A percentile compares a stretch with the other conserved stretches of the same genome.
Evolutionary conservation across 2,113 vertebrate species (phyloP).

Genomic region (Heptranchias perlo): DNA sequence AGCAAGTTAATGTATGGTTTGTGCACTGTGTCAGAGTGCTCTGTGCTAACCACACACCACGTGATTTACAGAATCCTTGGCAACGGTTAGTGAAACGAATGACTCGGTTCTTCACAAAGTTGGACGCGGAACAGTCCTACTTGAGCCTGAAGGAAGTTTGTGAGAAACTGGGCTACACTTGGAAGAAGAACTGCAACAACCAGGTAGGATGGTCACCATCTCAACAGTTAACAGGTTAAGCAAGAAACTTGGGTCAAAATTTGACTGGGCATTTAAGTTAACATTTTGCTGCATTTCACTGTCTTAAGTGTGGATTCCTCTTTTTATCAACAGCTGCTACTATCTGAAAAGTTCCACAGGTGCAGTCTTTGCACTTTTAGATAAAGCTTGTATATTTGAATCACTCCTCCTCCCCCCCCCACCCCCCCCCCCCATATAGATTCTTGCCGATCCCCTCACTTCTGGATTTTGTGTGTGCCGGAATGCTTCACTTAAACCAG

Average conservation of each 20-base stretch:
- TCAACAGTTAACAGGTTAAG: neutral
- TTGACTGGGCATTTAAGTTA: neutral
- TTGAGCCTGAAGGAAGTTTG: conserved; percentile 71
- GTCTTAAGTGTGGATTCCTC: neutral
- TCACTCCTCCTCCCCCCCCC: too few relatives aligned
- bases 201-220: conserved; percentile 57
- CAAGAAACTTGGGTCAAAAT: neutral
- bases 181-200: conserved; percentile 79
- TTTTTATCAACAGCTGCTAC: too few relatives aligned
- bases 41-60: neutral
- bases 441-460: too few relatives aligned
- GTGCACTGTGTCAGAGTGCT: neutral
- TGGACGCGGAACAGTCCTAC: conserved; percentile 70
- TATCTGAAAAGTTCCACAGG: too few relatives aligned
- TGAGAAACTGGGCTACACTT: conserved; percentile 71
- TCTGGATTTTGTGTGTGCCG: too few relatives aligned
- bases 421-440: too few relatives aligned
- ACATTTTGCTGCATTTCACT: neutral
- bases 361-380: too few relatives aligned
- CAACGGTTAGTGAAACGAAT: conserved; percentile 84
- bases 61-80: conserved; percentile 67
- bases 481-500: too few relatives aligned
- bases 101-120: conserved; percentile 87
- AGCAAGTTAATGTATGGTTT: neutral
- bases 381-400: too few relatives aligned